These are phyloP conservation scores for Pegea sp. DNA, from an alignment of 23 tunicate genomes.

Conservation along the genomic window DNA sequence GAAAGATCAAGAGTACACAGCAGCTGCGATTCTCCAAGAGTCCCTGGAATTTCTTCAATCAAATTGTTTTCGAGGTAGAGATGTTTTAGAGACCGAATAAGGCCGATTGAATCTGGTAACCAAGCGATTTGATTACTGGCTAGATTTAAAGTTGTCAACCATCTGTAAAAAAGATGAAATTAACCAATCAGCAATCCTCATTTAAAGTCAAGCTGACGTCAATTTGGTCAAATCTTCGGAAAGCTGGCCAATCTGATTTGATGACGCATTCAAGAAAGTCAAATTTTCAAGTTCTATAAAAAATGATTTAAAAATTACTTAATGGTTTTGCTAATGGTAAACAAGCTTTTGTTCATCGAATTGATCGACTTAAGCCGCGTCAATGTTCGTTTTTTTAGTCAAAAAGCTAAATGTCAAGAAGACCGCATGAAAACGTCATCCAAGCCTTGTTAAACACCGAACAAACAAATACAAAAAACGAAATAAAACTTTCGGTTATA, in stretches of 20 bases:
- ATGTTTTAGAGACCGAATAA: conserved; percentile 45
- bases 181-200: no score
- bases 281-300: not conserved
- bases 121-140: conserved; percentile 29
- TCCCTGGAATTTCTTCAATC: conserved; percentile 22
- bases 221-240: not conserved
- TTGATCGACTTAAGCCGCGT: no score
- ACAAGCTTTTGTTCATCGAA: no score
- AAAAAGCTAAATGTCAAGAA: no score
- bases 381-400: no score
- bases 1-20: conserved; percentile 33
- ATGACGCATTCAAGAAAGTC: not conserved
- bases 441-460: no score
- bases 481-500: no score
- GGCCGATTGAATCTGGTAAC: conserved; percentile 46
- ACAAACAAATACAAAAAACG: no score
- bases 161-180: no score
- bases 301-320: no score
- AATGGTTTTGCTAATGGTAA: no score
- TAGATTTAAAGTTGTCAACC: conserved; percentile 32
- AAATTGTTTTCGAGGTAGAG: conserved; percentile 54
- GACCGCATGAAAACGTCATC: no score
- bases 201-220: not conserved
- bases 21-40: conserved; percentile 55
- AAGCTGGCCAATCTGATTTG: not conserved